Base-by-base conservation (phyloP, 2,797 vertebrate species). In the Gouania willdenowi region DNA sequence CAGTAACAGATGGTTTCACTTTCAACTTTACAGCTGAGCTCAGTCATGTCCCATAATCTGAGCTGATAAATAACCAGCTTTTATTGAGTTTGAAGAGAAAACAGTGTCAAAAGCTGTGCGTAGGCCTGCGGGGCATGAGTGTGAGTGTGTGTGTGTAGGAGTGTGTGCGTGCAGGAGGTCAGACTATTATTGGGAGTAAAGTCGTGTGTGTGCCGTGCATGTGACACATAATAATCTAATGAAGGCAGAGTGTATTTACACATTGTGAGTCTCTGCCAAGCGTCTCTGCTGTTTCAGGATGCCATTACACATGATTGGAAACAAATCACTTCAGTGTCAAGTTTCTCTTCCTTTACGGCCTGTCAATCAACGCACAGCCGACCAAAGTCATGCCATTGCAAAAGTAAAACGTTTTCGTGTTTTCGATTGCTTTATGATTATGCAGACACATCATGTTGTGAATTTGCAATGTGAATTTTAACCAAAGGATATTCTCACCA, bases 1-100 rank as follows among this genome's bases (percentile, higher is more conserved):
- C 55, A 61, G 53, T 74, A 64, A 67, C 88, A 90, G 87, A 86
- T 90, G 87, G 70, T 89, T 88, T 83, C 79, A 86, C 70, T 89
- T 83, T 67, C 50, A 77, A 70, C 74, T 84, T 82, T 86, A 83
- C 86, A 87, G 83, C 85, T 78, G 71, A 68, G 77, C 78, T 84
- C 81, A 73, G 78, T 86, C 85, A 63, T 36, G 71, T 86, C 78
- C 70, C 65, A 84, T 84, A 85, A 86, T 75, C 77, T 70, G 69
- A 79, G 79, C 84, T 76, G 82, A 86, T 88, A 89, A 89, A 88
- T 87, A 88, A 86, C 74, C 64, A 26, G 44, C 66, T 86, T 88
- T 87, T 87, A 89, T 89, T 88, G 78, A 77, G 84, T 90, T 89
- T 88, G 77, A 66, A 82, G 82, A 84, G 81, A 85, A 90, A 88